Conservation (phyloP, 2,888 invertebrate species). For the Herminia tarsipennalis region DNA sequence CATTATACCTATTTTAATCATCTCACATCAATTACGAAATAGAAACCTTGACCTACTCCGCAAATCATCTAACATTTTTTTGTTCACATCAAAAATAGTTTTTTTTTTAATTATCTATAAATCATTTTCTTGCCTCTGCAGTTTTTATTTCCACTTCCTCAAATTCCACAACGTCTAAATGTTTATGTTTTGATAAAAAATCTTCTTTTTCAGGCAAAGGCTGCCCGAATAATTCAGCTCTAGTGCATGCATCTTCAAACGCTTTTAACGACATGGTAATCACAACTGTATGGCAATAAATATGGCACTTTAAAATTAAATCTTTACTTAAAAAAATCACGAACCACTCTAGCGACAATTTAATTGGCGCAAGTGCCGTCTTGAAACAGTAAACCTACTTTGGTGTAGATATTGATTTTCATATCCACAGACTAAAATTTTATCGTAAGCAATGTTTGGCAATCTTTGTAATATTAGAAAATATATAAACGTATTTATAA, state of each 20-base stretch:
- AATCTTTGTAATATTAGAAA: background rate
- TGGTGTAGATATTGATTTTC: constrained; percentile 55
- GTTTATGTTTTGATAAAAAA: constrained; percentile 86
- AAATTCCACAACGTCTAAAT: constrained; percentile 81
- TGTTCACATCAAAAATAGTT: background rate
- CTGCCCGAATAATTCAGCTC: constrained; percentile 91
- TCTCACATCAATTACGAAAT: background rate
- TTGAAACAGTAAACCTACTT: constrained; percentile 23
- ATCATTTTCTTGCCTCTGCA: constrained; percentile 61
- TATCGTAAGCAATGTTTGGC: too few relatives aligned
- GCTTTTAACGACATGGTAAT: constrained; percentile 86
- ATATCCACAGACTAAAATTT: constrained; percentile 1
- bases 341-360: constrained; percentile 8
- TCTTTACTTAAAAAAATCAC: constrained; percentile 3
- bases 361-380: constrained; percentile 28
- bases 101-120: background rate
- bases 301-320: constrained; percentile 12
- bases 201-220: constrained; percentile 88
- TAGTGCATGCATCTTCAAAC: constrained; percentile 91
- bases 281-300: constrained; percentile 18
- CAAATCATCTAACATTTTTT: background rate
- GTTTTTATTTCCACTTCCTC: constrained; percentile 80
- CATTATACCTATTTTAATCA: too few relatives aligned
- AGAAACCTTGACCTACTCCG: constrained; percentile 6
- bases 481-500: background rate